A percentile compares a stretch with the other conserved stretches of the same genome.
phyloP scores from a whole-genome alignment of 1,140 invertebrate genomes.

The Triops cancriformis region DNA sequence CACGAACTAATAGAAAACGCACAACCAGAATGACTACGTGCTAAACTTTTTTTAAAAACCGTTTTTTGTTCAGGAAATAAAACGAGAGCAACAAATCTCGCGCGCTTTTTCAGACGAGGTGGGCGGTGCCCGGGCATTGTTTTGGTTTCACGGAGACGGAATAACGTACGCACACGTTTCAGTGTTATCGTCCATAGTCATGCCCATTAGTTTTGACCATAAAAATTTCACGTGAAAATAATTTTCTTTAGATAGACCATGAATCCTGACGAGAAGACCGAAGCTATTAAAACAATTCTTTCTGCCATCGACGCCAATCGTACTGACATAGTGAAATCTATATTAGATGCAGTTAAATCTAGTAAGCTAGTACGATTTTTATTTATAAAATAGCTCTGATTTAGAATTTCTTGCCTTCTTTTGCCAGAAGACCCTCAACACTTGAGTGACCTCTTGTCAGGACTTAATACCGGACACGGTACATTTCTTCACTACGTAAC shows the following conservation, averaged over 20 bases:
- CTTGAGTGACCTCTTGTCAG: not conserved
- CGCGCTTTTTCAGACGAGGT: too few relatives aligned
- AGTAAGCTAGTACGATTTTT: not conserved
- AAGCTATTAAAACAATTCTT: slow-evolving; percentile 18
- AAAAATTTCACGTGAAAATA: not conserved
- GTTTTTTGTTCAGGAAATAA: too few relatives aligned
- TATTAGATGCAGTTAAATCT: slow-evolving; percentile 22
- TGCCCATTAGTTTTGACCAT: not conserved
- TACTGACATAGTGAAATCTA: slow-evolving; percentile 22
- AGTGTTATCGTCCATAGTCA: not conserved
- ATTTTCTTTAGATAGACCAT: not conserved
- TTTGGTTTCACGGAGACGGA: too few relatives aligned
- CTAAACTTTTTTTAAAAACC: too few relatives aligned
- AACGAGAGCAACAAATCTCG: too few relatives aligned
- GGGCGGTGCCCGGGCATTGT: too few relatives aligned
- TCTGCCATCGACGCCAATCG: slow-evolving; percentile 20
- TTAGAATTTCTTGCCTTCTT: not conserved
- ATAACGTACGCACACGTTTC: too few relatives aligned
- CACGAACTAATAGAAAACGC: too few relatives aligned
- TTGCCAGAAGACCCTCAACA: not conserved
- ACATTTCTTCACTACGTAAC: slow-evolving; percentile 23
- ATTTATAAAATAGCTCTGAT: not conserved
- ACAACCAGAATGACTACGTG: too few relatives aligned
- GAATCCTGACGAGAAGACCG: not conserved
- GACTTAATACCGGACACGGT: not conserved